Evolutionary conservation across 2,797 vertebrate genomes (phyloP).

Genomic region (Hippoglossus hippoglossus): DNA sequence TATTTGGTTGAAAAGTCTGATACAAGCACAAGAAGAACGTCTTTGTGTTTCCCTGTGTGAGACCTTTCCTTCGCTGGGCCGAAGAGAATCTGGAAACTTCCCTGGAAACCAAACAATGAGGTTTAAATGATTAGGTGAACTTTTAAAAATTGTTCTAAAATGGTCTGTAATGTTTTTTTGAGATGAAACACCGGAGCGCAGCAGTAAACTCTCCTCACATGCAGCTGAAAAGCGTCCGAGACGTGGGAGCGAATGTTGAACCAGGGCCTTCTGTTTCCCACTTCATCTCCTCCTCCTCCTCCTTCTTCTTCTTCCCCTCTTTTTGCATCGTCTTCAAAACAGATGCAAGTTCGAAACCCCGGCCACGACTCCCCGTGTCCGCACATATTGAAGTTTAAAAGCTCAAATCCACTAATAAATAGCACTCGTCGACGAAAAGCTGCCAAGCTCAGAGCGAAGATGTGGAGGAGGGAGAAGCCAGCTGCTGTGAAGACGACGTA

Average conservation of each 20-base stretch:
- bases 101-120: no score
- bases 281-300: neutral
- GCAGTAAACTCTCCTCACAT: no score
- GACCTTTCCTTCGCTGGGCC: no score
- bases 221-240: no score
- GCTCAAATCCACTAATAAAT: constrained; percentile 45
- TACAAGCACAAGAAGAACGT: no score
- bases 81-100: no score
- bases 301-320: neutral
- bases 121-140: no score
- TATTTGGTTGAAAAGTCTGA: no score
- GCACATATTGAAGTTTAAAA: constrained; percentile 28
- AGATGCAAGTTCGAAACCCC: constrained; percentile 23
- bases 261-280: constrained; percentile 1
- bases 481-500: constrained; percentile 38
- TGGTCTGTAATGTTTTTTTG: no score
- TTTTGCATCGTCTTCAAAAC: constrained; percentile 15
- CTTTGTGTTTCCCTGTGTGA: no score
- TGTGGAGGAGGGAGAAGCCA: constrained; percentile 20
- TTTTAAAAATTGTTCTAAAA: no score
- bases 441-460: constrained; percentile 26
- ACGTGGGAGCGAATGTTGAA: neutral
- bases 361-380: constrained; percentile 10
- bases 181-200: no score
- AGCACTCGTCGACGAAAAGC: constrained; percentile 20